Conservation (phyloP, 2,888 invertebrate genomes). For the Harpagoxenus sublaevis region DNA sequence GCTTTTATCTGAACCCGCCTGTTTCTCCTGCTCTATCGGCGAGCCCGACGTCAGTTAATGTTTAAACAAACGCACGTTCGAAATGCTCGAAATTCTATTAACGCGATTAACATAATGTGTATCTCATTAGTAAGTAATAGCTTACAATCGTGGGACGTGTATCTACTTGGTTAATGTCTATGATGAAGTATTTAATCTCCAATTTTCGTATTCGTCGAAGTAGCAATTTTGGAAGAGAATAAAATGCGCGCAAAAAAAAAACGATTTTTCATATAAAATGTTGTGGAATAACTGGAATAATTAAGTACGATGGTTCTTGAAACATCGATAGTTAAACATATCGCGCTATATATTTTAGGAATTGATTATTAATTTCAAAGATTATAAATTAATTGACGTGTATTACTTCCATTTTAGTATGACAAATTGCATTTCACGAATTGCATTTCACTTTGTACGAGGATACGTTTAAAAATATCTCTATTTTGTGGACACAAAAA, state of each 20-base stretch:
- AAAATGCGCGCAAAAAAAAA: background rate
- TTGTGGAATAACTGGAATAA: too few species aligned
- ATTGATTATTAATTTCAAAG: constrained; percentile 2
- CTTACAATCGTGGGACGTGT: constrained; percentile 17
- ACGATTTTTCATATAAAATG: background rate
- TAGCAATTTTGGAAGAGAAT: background rate
- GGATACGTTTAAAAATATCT: background rate
- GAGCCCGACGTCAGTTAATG: background rate
- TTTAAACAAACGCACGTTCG: constrained; percentile 28
- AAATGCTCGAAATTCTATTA: constrained; percentile 37
- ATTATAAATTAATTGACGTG: background rate
- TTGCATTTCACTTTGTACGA: background rate
- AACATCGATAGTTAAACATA: background rate
- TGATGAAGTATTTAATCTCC: constrained; percentile 4
- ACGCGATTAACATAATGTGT: constrained; percentile 11
- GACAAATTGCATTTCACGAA: background rate
- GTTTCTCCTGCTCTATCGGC: background rate
- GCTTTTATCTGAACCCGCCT: background rate
- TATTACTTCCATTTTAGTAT: background rate
- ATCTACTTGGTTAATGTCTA: background rate
- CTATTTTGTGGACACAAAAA: background rate
- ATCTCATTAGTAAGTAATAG: constrained; percentile 32
- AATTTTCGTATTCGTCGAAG: background rate
- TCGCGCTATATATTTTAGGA: background rate
- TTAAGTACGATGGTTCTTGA: background rate